Conservation (phyloP, 2,113 vertebrate genomes). For the Raja brachyura region DNA sequence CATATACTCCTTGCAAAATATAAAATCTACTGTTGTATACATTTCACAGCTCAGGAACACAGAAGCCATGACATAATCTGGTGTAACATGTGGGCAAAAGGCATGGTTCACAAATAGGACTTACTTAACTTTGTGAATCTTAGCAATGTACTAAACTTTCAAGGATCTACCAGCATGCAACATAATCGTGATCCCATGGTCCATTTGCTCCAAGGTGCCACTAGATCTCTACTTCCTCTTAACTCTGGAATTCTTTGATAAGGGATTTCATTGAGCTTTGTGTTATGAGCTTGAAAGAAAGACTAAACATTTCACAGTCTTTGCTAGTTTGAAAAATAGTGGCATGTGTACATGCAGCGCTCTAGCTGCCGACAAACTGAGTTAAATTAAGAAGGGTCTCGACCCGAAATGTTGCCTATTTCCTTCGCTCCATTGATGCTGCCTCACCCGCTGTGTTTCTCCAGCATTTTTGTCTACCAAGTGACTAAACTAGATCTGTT, state of each 20-base stretch:
- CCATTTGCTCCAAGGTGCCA: neutral
- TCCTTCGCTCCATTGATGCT: too few species aligned
- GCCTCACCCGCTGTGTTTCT: too few species aligned
- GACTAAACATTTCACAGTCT: constrained; percentile 25
- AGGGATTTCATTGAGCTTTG: neutral
- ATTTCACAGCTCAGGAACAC: neutral
- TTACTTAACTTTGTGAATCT: neutral
- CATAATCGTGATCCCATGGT: too few species aligned
- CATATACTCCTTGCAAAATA: neutral
- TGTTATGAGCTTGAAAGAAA: neutral
- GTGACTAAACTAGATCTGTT: neutral
- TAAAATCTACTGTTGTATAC: neutral
- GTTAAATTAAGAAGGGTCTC: neutral
- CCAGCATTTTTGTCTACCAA: neutral
- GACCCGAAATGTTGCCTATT: too few species aligned
- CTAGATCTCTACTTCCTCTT: neutral
- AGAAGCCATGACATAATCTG: neutral
- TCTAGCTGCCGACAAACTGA: neutral
- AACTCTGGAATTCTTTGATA: neutral
- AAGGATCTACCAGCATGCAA: neutral
- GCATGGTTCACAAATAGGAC: neutral
- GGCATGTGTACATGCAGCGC: neutral
- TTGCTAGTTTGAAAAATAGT: neutral
- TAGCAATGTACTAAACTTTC: neutral
- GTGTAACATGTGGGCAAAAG: neutral